phyloP scores from a whole-genome alignment of 2,797 vertebrate genomes.

The Danio aesculapii region DNA sequence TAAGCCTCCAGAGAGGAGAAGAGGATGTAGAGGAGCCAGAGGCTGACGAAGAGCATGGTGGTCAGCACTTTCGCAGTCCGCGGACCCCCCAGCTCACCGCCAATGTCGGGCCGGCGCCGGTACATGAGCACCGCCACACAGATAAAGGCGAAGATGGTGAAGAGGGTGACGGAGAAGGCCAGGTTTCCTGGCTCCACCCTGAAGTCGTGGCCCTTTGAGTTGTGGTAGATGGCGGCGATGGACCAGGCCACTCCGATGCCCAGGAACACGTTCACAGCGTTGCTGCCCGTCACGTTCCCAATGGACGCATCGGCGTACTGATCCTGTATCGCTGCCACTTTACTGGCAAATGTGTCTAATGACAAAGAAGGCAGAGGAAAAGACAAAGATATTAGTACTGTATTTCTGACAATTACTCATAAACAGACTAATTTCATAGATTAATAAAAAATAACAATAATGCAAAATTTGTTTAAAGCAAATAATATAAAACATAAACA shows the following conservation, averaged over 20 bases:
- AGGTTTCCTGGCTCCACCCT: conserved; percentile 92
- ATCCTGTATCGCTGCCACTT: conserved; percentile 97
- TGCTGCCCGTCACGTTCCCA: conserved; percentile 98
- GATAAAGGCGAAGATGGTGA: conserved; percentile 99
- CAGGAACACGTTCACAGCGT: conserved; percentile 98
- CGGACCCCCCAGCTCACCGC: conserved; percentile 97
- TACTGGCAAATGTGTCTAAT: conserved; percentile 97
- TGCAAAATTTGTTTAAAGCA: no score
- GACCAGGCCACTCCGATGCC: conserved; percentile 99
- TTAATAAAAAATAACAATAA: not conserved
- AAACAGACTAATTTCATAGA: not conserved
- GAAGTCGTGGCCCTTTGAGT: conserved; percentile 85
- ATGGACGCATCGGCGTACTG: conserved; percentile 98
- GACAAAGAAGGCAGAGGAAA: conserved; percentile 8
- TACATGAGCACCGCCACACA: conserved; percentile 91
- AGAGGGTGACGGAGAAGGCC: conserved; percentile 99
- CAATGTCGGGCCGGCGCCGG: conserved; percentile 94
- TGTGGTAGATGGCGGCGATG: conserved; percentile 96
- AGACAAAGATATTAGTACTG: not conserved
- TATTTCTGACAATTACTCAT: not conserved
- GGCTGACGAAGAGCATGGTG: conserved; percentile 91
- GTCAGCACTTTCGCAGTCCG: conserved; percentile 97
- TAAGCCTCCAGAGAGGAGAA: conserved; percentile 99
- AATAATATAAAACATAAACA: no score
- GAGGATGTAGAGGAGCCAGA: conserved; percentile 99